phyloP scores from a whole-genome alignment of 2,797 vertebrate species.

The Pantherophis alleghaniensis region DNA sequence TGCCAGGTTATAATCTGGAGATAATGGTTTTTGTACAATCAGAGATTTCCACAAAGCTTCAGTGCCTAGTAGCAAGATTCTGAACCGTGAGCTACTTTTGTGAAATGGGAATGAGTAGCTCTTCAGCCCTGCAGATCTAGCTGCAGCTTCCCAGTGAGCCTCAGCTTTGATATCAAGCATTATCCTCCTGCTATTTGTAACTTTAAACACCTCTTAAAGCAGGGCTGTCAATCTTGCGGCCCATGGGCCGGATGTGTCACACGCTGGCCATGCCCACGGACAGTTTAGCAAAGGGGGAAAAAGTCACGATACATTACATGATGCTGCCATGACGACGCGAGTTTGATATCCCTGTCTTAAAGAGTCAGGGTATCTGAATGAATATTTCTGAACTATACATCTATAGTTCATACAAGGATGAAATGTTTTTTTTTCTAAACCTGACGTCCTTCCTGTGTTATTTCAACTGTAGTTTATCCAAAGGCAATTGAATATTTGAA shows the following conservation, averaged over 20 bases:
- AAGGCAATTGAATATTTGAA: not conserved
- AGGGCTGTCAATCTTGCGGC: too few species aligned
- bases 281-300: too few species aligned
- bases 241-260: too few species aligned
- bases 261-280: too few species aligned
- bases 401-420: not conserved
- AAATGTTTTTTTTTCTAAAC: not conserved
- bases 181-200: not conserved
- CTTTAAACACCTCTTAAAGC: not conserved
- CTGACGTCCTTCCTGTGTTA: not conserved
- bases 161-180: not conserved
- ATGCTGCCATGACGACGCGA: too few species aligned
- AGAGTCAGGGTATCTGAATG: not conserved
- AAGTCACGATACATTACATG: too few species aligned
- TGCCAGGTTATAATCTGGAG: not conserved
- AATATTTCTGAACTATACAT: not conserved
- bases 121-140: not conserved
- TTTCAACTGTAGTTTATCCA: not conserved
- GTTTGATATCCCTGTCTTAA: not conserved
- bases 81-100: not conserved
- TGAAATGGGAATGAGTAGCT: not conserved
- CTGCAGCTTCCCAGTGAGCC: not conserved
- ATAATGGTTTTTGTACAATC: not conserved
- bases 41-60: not conserved
- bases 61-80: not conserved